Evolutionary conservation across 2,797 vertebrate species (phyloP), one percentile per base, ranked within the genome.

Genomic region (Phoxinus dragarum): DNA sequence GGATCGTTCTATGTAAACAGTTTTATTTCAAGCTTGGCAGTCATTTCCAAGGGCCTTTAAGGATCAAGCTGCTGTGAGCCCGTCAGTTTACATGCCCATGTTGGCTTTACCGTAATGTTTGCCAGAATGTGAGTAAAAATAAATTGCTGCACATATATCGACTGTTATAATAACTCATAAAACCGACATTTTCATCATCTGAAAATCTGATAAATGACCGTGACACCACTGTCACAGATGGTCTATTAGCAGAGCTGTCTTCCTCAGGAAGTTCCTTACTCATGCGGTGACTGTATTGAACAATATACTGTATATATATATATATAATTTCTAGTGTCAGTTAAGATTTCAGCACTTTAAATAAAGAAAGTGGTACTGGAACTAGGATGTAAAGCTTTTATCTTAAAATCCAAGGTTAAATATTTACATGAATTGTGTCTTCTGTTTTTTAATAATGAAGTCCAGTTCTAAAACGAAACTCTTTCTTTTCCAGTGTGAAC

Each of bases 401-500:
- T 66, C 31, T 66, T 34, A 66, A 17, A 31, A 66, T 34, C 14
- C 16, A 34, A 34, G 64, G 27, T 64, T 14, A 64, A 14, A 64
- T 31, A 64, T 64, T 64, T 31, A 64, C 61, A 64, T 31, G 12
- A 14, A 68, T 36, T 19, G 8, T 12, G 2, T 61, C 14, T 64
- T 9, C 34, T 38, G 8, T 59, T 11, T 6, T 34, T 47, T 47
- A 36, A 69, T 36, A 5, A 44, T 59, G n/a, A n/a, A 59, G 3
- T 5, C 5, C 23, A 40, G 21, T 68, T 76, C 14, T 84, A 68
- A 84, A 77, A n/a, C 12, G 1, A 8, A 47, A 19, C 21, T 78
- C 21, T 73, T 56, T 67, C 91, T 89, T 89, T 93, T 84, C 38
- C 93, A 99, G 98, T 99, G 98, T 93, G 95, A 96, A 90, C 97